Conservation (phyloP, 2,113 vertebrate species). For the Mohoua ochrocephala region DNA sequence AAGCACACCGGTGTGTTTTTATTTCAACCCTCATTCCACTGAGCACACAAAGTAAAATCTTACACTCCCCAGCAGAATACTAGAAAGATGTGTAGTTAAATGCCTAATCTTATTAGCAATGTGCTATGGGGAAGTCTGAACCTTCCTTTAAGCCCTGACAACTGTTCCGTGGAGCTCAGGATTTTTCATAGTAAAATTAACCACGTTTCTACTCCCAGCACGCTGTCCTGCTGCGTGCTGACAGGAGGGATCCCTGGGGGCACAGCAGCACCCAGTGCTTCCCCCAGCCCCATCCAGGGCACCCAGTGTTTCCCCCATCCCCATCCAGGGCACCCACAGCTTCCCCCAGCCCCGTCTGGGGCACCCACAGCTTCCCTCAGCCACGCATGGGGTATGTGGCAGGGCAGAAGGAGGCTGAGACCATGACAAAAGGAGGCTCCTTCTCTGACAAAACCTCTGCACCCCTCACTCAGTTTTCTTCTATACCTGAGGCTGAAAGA, state of each 20-base stretch:
- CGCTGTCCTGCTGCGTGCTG: neutral
- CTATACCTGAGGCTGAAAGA: neutral
- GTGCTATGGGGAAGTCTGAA: constrained; percentile 2
- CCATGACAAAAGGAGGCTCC: constrained; percentile 6
- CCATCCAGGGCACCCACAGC: neutral
- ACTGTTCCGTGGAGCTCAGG: neutral
- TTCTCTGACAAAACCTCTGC: neutral
- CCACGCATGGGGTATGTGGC: accelerated
- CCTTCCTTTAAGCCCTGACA: constrained; percentile 28
- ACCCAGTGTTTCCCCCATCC: too few species aligned
- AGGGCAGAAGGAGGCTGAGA: neutral
- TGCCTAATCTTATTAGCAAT: constrained; percentile 26
- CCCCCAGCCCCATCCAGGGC: neutral
- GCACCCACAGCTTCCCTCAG: neutral
- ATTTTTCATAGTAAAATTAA: constrained; percentile 41
- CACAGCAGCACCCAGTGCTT: neutral
- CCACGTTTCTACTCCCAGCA: neutral
- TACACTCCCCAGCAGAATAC: neutral
- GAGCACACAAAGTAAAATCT: neutral
- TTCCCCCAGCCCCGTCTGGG: neutral
- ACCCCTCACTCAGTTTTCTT: neutral
- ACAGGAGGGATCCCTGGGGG: neutral
- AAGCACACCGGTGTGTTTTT: neutral
- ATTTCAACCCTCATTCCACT: neutral
- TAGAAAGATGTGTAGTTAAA: neutral